Conservation (phyloP, 2,797 vertebrate species). For the Sebastes iracundus region DNA sequence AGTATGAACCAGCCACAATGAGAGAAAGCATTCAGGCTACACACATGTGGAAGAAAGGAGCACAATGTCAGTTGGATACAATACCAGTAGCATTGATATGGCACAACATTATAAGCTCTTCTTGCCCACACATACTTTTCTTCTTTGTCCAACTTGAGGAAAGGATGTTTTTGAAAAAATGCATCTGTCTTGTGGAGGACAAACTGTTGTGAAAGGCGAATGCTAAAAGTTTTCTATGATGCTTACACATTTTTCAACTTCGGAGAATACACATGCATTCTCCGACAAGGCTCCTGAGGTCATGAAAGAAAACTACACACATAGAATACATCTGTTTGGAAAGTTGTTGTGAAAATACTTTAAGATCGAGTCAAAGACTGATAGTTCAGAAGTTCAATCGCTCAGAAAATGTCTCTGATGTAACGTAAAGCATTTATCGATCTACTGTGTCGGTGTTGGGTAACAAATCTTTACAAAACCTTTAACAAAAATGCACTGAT, state of each 20-base stretch:
- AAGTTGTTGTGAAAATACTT: not conserved
- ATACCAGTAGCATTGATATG: not conserved
- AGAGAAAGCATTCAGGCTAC: not conserved
- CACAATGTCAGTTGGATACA: not conserved
- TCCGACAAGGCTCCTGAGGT: not conserved
- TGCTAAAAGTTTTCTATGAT: not conserved
- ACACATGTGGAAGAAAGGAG: not conserved
- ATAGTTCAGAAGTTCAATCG: not conserved
- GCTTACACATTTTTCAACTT: not conserved
- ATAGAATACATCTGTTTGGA: not conserved
- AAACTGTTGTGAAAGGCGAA: not conserved
- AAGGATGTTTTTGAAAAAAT: not conserved
- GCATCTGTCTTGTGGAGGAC: not conserved
- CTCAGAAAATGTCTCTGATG: not conserved
- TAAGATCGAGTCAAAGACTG: not conserved
- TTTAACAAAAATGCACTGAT: not conserved
- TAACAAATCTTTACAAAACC: not conserved
- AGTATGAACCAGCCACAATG: not conserved
- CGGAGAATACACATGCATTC: not conserved
- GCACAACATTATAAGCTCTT: not conserved
- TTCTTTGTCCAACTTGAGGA: not conserved
- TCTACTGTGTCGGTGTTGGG: not conserved
- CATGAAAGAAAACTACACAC: constrained; percentile 3
- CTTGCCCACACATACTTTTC: not conserved
- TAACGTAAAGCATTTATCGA: not conserved